Conservation (phyloP, 2,888 invertebrate species). For the Zeuzera pyrina region DNA sequence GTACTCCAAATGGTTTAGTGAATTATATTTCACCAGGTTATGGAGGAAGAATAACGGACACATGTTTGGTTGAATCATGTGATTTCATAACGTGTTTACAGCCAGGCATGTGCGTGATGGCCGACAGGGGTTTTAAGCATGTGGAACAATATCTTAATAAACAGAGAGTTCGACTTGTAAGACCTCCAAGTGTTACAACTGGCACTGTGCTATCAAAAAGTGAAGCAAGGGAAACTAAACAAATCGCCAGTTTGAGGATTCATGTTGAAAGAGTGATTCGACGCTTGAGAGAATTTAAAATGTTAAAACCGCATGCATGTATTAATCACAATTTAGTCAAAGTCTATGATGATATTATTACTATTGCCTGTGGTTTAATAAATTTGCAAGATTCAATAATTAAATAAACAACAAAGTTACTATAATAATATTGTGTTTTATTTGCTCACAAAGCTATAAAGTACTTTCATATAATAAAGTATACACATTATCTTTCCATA, state of each 20-base stretch:
- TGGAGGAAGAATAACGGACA: conserved; percentile 2
- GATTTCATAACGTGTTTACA: conserved; percentile 2
- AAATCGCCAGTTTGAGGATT: conserved; percentile 17
- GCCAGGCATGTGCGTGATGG: conserved; percentile 1
- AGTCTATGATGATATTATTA: conserved; percentile 16
- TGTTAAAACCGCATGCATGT: conserved; percentile 15
- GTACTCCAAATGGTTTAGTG: conserved; percentile 6
- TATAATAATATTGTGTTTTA: not conserved
- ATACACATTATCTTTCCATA: too few relatives aligned
- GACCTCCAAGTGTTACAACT: conserved; percentile 4
- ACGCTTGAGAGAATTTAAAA: conserved; percentile 14
- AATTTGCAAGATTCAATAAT: conserved; percentile 19
- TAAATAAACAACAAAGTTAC: conserved; percentile 9
- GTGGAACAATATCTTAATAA: not conserved
- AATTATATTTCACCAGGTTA: conserved; percentile 3
- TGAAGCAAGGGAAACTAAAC: conserved; percentile 16
- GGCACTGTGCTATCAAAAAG: conserved; percentile 12
- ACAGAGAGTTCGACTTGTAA: not conserved
- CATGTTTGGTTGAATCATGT: not conserved
- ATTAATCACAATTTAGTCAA: conserved; percentile 1
- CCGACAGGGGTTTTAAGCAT: conserved; percentile 5
- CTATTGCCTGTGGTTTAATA: conserved; percentile 15
- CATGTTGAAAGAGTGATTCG: conserved; percentile 17
- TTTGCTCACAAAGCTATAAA: not conserved
- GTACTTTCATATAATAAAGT: too few relatives aligned